These are phyloP conservation scores for Triops longicaudatus DNA, from an alignment of 1,140 invertebrate species.

Conservation along the genomic window DNA sequence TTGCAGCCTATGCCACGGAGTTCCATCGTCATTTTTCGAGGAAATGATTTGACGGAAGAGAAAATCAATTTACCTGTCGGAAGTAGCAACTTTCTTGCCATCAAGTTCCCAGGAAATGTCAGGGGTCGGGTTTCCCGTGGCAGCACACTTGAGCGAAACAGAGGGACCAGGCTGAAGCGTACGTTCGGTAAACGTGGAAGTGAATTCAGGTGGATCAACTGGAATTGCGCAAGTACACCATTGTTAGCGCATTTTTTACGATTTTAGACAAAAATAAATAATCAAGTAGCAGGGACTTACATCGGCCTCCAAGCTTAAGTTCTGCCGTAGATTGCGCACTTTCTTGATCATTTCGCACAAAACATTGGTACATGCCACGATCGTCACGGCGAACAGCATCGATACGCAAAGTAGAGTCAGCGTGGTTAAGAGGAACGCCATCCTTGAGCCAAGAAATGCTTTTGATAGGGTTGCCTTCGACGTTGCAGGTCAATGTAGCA, in stretches of 20 bases:
- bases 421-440: conserved; percentile 68
- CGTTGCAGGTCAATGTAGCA: conserved; percentile 79
- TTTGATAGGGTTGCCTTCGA: conserved; percentile 80
- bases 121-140: conserved; percentile 84
- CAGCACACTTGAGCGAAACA: conserved; percentile 70
- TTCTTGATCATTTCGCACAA: conserved; percentile 87
- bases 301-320: conserved; percentile 83
- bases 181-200: conserved; percentile 74
- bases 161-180: conserved; percentile 77
- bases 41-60: background rate
- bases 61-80: conserved; percentile 48
- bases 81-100: conserved; percentile 70
- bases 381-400: conserved; percentile 86
- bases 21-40: conserved; percentile 17
- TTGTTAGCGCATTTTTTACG: no score
- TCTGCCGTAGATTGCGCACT: conserved; percentile 85
- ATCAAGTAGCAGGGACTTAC: conserved; percentile 44
- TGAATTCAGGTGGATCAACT: conserved; percentile 80
- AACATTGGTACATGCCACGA: conserved; percentile 96
- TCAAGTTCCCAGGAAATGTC: conserved; percentile 92
- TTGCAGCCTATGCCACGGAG: conserved; percentile 46
- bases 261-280: background rate
- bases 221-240: conserved; percentile 31
- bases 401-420: conserved; percentile 69
- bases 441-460: conserved; percentile 88